phyloP scores from a whole-genome alignment of 2,888 invertebrate species.

The Hypercompe scribonia region DNA sequence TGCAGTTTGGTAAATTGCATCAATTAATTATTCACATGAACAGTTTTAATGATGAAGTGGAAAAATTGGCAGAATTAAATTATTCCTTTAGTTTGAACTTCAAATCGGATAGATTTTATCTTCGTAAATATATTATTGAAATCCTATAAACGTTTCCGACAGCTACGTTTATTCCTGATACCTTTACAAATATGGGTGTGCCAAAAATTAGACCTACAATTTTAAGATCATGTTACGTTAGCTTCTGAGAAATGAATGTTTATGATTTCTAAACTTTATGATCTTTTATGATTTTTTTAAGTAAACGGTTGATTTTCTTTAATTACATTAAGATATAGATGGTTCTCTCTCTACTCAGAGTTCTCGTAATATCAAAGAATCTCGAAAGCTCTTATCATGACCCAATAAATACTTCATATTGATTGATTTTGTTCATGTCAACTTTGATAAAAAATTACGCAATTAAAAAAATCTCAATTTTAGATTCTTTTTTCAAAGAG shows the following conservation, averaged over 20 bases:
- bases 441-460: background rate
- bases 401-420: conserved; percentile 33
- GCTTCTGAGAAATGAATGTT: conserved; percentile 29
- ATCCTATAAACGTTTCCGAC: background rate
- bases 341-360: conserved; percentile 34
- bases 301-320: background rate
- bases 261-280: conserved; percentile 32
- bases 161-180: background rate
- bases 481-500: no score
- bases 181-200: conserved; percentile 16
- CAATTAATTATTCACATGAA: conserved; percentile 26
- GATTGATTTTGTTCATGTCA: conserved; percentile 20
- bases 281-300: conserved; percentile 37
- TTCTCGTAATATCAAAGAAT: conserved; percentile 24
- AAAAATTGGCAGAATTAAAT: background rate
- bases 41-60: conserved; percentile 15
- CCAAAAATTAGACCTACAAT: conserved; percentile 23
- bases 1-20: conserved; percentile 37
- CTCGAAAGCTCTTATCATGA: conserved; percentile 41
- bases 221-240: conserved; percentile 19
- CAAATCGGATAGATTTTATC: background rate
- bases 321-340: conserved; percentile 21
- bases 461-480: background rate
- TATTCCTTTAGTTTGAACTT: background rate
- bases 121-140: background rate